Conservation (phyloP, 2,888 invertebrate genomes). For the Dascillus cervinus region DNA sequence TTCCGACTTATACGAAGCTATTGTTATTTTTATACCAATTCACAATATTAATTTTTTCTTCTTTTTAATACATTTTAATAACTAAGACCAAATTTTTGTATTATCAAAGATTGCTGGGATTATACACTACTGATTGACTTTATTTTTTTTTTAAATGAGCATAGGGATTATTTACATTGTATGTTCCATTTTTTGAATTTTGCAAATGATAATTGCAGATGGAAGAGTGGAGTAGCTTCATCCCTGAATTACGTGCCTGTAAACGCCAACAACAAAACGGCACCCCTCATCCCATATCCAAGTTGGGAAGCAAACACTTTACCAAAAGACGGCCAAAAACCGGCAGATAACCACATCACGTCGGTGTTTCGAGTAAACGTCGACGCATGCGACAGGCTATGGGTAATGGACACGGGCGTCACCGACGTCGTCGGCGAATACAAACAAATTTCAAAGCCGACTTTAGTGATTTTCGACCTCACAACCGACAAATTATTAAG, state of each 20-base stretch:
- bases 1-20: too few relatives aligned
- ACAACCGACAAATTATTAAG: constrained; percentile 66
- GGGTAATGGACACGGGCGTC: constrained; percentile 75
- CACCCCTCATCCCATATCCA: constrained; percentile 67
- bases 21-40: too few relatives aligned
- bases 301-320: constrained; percentile 72
- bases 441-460: constrained; percentile 55
- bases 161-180: neutral
- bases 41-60: too few relatives aligned
- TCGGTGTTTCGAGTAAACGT: constrained; percentile 67
- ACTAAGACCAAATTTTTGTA: too few relatives aligned
- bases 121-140: too few relatives aligned
- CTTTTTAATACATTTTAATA: too few relatives aligned
- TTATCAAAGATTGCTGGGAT: too few relatives aligned
- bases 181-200: neutral
- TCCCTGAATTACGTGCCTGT: constrained; percentile 61
- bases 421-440: constrained; percentile 63
- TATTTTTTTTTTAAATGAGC: too few relatives aligned
- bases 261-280: constrained; percentile 53
- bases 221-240: constrained; percentile 62
- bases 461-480: constrained; percentile 64
- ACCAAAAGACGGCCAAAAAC: constrained; percentile 43
- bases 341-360: constrained; percentile 52
- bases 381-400: constrained; percentile 71
- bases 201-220: constrained; percentile 37